Base-by-base conservation (phyloP, 1,140 invertebrate genomes). In the Nylanderia fulva region DNA sequence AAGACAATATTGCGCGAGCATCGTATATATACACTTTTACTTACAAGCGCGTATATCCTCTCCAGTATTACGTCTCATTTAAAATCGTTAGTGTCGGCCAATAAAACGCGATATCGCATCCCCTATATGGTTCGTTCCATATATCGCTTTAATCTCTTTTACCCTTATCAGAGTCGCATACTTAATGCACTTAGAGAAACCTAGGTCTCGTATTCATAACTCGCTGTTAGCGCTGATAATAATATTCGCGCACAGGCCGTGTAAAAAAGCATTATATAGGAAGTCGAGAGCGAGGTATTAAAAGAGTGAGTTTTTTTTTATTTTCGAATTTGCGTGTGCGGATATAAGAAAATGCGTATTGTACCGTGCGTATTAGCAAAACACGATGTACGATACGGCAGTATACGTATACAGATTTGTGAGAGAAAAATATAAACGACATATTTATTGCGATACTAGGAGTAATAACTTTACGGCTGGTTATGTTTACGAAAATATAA, bases 161-260 rank as follows among this genome's bases (percentile, higher is more conserved):
- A n/a, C 75, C 45, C 85, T 89, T 90, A 90, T 89, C 87, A 85
- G 80, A 58, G 74, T 52, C 74, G 88, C 88, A 87, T 90, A 89
- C 86, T 87, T 90, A 83, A 90, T 90, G 88, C 85, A 89, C 88
- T 89, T 87, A 87, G 88, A 89, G 88, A 90, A 90, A 87, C 85
- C 80, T 58, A 83, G 85, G 58, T 89, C 69, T n/a, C 69, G 88
- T 87, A 89, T 90, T 90, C 88, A 90, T 89, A 89, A 89, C 82
- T 90, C 66, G 85, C 72, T 76, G 76, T 90, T 90, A 90, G 45
- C 82, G 63, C 64, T 89, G 88, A 90, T 90, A 90, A 80, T 63
- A 74, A 39, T 21, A 15, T 24, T 15, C 45, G 45, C n/a, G 71
- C 72, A 71, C 76, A 74, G 76, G 15, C 64, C 63, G 58, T 6